Percentiles rank a stretch among this genome's conserved stretches.
Evolutionary conservation across 2,888 invertebrate species (phyloP).

Genomic region (Cheilosia soror): DNA sequence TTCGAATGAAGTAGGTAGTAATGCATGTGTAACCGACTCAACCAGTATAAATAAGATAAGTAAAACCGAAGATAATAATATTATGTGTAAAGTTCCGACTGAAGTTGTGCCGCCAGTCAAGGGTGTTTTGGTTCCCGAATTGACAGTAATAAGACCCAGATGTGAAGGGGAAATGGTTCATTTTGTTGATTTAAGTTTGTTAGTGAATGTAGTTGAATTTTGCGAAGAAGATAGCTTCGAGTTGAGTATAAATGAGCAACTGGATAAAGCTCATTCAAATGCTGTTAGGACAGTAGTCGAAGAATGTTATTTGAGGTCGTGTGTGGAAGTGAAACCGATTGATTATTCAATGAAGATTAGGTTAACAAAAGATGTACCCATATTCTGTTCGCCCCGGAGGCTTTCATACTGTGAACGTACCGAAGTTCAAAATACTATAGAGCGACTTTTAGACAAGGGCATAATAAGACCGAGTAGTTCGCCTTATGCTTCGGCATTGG

Average conservation of each 20-base stretch:
- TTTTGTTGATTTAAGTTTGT: not conserved
- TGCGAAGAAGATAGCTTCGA: not conserved
- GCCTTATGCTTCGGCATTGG: slow-evolving; percentile 45
- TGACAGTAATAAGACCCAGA: no score
- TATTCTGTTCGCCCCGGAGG: slow-evolving; percentile 8
- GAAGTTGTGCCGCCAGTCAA: not conserved
- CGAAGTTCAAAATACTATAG: slow-evolving; percentile 1
- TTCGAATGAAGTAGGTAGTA: slow-evolving; percentile 1
- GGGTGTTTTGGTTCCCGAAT: no score
- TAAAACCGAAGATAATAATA: not conserved
- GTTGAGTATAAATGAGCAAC: not conserved
- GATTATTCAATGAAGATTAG: slow-evolving; percentile 6
- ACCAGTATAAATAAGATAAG: not conserved
- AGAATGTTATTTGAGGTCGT: no score
- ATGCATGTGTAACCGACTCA: not conserved
- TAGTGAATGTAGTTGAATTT: not conserved
- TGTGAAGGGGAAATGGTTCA: no score
- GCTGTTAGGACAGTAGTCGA: no score
- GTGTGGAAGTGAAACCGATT: not conserved
- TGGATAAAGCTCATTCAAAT: not conserved
- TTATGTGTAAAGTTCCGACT: slow-evolving; percentile 1
- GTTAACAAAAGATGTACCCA: slow-evolving; percentile 6
- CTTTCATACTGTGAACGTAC: not conserved
- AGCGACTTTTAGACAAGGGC: not conserved
- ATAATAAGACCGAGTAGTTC: slow-evolving; percentile 5